These are phyloP conservation scores for Diplolepis rosae DNA, from an alignment of 2,888 invertebrate genomes.

Conservation along the genomic window DNA sequence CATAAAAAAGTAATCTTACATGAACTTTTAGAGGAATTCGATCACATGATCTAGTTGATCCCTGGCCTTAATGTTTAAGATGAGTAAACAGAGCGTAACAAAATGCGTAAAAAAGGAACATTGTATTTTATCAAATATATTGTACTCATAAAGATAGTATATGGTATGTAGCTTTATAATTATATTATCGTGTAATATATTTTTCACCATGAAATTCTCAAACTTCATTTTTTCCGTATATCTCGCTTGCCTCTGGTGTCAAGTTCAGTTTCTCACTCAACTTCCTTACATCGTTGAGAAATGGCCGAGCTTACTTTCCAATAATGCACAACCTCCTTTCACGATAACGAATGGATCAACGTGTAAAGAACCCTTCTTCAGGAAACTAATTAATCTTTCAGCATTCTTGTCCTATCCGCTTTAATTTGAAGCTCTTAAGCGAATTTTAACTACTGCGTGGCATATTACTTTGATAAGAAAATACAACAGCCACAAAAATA, in stretches of 20 bases:
- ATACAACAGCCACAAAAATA: too few relatives aligned
- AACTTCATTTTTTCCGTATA: neutral
- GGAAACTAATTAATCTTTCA: conserved; percentile 8
- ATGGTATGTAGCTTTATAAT: too few relatives aligned
- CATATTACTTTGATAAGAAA: neutral
- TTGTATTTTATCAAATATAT: too few relatives aligned
- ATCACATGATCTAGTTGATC: too few relatives aligned
- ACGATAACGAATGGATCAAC: conserved; percentile 30
- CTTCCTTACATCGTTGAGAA: neutral
- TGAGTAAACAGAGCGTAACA: too few relatives aligned
- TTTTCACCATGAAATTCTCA: too few relatives aligned
- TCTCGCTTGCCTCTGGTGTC: neutral
- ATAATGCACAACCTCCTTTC: conserved; percentile 32
- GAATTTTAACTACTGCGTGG: neutral
- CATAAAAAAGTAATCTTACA: too few relatives aligned
- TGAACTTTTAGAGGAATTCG: too few relatives aligned
- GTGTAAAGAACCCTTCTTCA: neutral
- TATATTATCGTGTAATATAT: too few relatives aligned
- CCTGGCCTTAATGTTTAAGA: too few relatives aligned
- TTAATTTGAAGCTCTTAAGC: neutral
- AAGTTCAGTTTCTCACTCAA: neutral
- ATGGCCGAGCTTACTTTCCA: neutral
- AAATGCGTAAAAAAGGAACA: too few relatives aligned
- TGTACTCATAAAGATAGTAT: too few relatives aligned
- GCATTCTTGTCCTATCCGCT: neutral